A percentile compares a stretch with the other conserved stretches of the same genome.
Evolutionary conservation across 2,113 vertebrate genomes (phyloP).

Genomic region (Puffinus mauretanicus): DNA sequence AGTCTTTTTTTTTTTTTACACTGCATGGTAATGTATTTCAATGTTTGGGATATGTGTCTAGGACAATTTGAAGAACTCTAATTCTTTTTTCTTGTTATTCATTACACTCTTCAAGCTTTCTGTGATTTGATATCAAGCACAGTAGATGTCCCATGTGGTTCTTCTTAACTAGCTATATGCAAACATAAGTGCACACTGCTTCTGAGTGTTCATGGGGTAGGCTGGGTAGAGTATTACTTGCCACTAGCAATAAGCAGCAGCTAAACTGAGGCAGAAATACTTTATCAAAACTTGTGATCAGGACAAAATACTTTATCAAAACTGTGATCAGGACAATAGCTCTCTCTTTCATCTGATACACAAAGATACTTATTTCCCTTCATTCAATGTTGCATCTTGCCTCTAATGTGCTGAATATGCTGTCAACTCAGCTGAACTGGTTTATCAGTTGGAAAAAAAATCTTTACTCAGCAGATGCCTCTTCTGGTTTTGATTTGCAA

Average conservation of each 20-base stretch:
- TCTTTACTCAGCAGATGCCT: background rate
- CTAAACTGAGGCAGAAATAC: background rate
- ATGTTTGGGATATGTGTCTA: background rate
- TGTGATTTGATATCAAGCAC: background rate
- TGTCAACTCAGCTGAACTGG: background rate
- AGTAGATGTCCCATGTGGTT: constrained; percentile 24
- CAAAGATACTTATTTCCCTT: background rate
- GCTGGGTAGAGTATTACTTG: background rate
- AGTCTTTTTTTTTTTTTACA: background rate
- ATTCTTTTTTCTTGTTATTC: constrained; percentile 4
- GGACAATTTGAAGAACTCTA: background rate
- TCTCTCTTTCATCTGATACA: background rate
- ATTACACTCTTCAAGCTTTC: constrained; percentile 5
- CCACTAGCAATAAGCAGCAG: background rate
- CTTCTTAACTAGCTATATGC: background rate
- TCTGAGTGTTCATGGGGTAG: background rate
- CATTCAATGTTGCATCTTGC: background rate
- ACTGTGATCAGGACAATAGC: background rate
- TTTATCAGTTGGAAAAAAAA: background rate
- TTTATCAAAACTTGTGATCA: background rate
- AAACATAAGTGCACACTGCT: background rate
- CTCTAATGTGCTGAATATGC: background rate
- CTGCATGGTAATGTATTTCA: background rate
- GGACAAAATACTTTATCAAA: background rate
- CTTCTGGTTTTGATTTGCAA: background rate